Conservation (phyloP, 2,113 vertebrate genomes). For the Lampris megalopsis region DNA sequence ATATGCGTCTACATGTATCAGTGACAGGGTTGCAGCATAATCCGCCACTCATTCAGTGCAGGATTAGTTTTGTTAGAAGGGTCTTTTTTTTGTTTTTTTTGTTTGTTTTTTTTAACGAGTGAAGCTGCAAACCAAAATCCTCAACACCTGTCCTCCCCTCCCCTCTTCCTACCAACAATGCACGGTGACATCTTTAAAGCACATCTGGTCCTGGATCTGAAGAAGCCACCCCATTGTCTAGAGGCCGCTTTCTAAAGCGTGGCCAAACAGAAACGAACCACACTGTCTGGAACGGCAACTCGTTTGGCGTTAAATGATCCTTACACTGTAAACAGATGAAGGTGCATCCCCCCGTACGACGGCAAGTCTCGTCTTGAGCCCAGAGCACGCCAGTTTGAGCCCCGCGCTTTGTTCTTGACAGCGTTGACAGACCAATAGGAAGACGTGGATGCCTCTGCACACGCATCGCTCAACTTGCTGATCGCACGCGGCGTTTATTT, state of each 20-base stretch:
- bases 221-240: constrained; percentile 64
- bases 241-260: constrained; percentile 49
- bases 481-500: no score
- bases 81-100: constrained; percentile 70
- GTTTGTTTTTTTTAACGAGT: constrained; percentile 71
- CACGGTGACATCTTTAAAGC: constrained; percentile 70
- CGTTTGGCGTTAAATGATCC: constrained; percentile 58
- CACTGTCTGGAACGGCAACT: constrained; percentile 36
- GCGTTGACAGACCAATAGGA: constrained; percentile 24
- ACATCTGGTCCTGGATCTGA: constrained; percentile 74
- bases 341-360: constrained; percentile 9
- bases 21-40: constrained; percentile 69
- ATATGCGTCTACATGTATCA: constrained; percentile 51
- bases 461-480: no score
- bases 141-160: constrained; percentile 71
- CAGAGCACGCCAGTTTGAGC: constrained; percentile 4
- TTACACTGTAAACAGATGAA: constrained; percentile 54
- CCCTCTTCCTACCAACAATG: constrained; percentile 53
- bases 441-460: constrained; percentile 21
- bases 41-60: constrained; percentile 74
- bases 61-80: constrained; percentile 76
- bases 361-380: constrained; percentile 69
- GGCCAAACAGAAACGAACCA: constrained; percentile 31
- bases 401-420: constrained; percentile 23
- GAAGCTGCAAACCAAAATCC: constrained; percentile 67